Conservation (phyloP, 2,888 invertebrate genomes). For the Agrotis clavis region DNA sequence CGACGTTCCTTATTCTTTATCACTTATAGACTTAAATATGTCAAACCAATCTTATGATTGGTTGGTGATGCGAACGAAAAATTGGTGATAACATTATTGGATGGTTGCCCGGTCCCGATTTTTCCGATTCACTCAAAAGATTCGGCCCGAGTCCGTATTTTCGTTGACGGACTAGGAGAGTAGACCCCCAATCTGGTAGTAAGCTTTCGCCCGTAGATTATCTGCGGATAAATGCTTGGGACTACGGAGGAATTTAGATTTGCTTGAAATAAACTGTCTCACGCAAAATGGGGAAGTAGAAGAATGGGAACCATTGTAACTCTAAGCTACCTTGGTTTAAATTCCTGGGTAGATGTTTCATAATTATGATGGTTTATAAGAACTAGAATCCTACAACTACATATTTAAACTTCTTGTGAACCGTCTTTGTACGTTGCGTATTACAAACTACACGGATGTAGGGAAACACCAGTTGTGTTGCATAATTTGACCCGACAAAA, state of each 20-base stretch:
- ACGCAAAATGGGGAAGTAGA: constrained; percentile 41
- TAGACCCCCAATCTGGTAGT: constrained; percentile 22
- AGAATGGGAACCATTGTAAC: constrained; percentile 44
- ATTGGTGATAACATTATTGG: too few species aligned
- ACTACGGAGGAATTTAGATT: constrained; percentile 53
- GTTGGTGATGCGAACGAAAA: too few species aligned
- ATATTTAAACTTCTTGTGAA: not conserved
- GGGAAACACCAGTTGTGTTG: not conserved
- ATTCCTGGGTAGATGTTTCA: constrained; percentile 28
- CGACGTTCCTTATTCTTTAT: too few species aligned
- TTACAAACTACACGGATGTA: not conserved
- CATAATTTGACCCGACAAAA: not conserved
- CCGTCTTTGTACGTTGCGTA: not conserved
- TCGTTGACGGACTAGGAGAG: too few species aligned
- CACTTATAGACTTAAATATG: too few species aligned
- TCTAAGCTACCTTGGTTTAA: constrained; percentile 29
- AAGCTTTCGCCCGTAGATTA: constrained; percentile 48
- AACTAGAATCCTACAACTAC: constrained; percentile 10
- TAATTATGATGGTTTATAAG: constrained; percentile 13
- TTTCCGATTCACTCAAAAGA: too few species aligned
- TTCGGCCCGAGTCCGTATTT: too few species aligned
- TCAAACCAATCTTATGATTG: too few species aligned
- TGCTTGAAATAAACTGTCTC: constrained; percentile 57
- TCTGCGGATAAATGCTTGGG: constrained; percentile 49
- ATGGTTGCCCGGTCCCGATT: too few species aligned